A percentile compares a stretch with the other conserved stretches of the same genome.
These are phyloP conservation scores for Vireo altiloquus DNA, from an alignment of 2,113 vertebrate species.

Conservation along the genomic window DNA sequence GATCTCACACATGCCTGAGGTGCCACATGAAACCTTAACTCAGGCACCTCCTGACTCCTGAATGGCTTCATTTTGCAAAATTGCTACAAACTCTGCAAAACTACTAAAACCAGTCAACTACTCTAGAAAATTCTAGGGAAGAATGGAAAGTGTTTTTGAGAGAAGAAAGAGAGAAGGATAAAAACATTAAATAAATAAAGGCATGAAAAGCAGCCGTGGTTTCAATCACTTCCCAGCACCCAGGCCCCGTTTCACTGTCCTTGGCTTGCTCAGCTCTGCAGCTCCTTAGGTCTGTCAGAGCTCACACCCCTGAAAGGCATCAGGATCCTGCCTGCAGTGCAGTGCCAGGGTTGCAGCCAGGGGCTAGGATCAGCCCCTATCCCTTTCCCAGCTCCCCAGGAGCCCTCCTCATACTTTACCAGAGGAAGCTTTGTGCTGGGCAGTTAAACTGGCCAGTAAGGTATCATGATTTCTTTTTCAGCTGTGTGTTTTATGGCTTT, in stretches of 20 bases:
- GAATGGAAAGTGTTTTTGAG: neutral
- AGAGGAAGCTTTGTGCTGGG: neutral
- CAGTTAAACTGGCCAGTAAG: neutral
- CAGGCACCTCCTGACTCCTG: neutral
- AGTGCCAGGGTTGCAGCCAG: neutral
- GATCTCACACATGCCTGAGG: neutral
- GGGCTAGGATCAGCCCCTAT: neutral
- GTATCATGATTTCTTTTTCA: conserved; percentile 22
- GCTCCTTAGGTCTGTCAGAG: neutral
- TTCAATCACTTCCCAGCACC: neutral
- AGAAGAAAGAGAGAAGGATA: neutral
- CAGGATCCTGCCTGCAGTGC: neutral
- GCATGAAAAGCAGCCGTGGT: neutral
- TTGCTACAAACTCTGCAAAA: neutral
- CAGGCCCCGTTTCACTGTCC: fast-evolving
- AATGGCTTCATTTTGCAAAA: neutral
- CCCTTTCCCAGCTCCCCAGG: neutral
- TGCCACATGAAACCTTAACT: neutral
- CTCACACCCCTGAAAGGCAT: neutral
- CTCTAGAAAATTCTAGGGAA: neutral
- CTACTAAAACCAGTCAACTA: neutral
- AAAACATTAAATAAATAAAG: neutral
- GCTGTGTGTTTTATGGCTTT: neutral
- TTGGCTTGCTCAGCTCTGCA: neutral
- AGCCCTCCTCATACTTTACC: neutral